Evolutionary conservation across 2,113 vertebrate genomes (phyloP), one percentile per base, ranked within the genome.

Genomic region (Hiodon tergisus): DNA sequence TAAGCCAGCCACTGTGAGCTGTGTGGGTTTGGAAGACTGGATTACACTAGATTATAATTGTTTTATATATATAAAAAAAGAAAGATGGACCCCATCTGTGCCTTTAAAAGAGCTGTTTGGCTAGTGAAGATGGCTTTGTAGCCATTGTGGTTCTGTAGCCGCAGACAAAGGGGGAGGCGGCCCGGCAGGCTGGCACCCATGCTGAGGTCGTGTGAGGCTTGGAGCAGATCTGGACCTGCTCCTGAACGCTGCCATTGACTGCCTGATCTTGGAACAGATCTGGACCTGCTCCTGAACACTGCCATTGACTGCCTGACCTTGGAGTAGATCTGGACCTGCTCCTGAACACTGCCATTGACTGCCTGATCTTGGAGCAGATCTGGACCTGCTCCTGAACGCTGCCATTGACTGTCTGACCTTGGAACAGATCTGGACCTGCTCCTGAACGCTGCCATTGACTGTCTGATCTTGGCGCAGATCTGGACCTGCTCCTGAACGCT

Each of bases 1-100:
- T 31, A 31, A 31, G 31, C 31, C 31, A 31, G 31, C 31, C 31
- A 31, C 31, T 31, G 31, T 31, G 31, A 31, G 31, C 31, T 31
- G 31, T 31, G 31, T 31, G 31, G 31, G 31, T 31, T 31, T 31
- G 31, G 31, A 31, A 31, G 31, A 31, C 31, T 31, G 31, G 31
- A 31, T 31, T 31, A 31, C 31, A 31, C 31, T 31, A 31, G 31
- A 31, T 31, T 31, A 31, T 31, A 31, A 31, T 31, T 0, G 31
- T 1, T 31, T 31, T 31, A 31, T 31, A 31, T 31, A 31, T 31
- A 31, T 31, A 31, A 1, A 31, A 31, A 52, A n/a, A 47, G 66
- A 68, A 50, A 9, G 52, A n/a, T 5, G n/a, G 46, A 11, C 70
- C 48, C 71, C 71, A 65, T 62, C 71, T 73, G 71, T 53, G 71